A percentile compares a stretch with the other conserved stretches of the same genome.
Conservation (phyloP, 1,140 invertebrate genomes). For the Atta cephalotes region DNA sequence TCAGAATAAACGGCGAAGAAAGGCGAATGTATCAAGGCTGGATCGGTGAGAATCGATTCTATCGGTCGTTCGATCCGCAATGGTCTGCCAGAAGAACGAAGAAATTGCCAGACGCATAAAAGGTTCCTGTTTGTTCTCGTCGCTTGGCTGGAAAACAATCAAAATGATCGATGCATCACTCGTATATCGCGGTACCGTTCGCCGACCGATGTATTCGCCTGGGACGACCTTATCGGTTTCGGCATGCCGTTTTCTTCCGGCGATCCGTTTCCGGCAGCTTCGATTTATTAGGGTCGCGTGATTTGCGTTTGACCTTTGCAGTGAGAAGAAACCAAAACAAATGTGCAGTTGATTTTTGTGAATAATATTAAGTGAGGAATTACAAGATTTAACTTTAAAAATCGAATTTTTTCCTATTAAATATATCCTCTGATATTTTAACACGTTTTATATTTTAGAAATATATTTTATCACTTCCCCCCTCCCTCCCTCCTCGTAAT, state of each 20-base stretch:
- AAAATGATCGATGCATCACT: conserved; percentile 70
- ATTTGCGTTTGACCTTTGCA: conserved; percentile 22
- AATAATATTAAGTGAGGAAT: not conserved
- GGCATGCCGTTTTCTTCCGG: conserved; percentile 75
- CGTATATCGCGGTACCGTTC: conserved; percentile 73
- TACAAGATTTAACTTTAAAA: not conserved
- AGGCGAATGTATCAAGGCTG: conserved; percentile 65
- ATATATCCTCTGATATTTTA: too few relatives aligned
- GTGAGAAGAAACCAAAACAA: not conserved
- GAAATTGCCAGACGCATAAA: conserved; percentile 46
- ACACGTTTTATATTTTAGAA: not conserved
- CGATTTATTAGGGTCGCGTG: conserved; percentile 67
- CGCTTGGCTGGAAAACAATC: conserved; percentile 70
- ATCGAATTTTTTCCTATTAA: too few relatives aligned
- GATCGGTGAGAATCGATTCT: conserved; percentile 72
- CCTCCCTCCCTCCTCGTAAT: too few relatives aligned
- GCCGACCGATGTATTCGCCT: conserved; percentile 67
- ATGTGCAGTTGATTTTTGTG: not conserved
- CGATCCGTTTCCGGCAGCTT: conserved; percentile 65
- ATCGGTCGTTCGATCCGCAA: conserved; percentile 30
- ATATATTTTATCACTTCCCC: not conserved
- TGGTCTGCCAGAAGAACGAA: conserved; percentile 44
- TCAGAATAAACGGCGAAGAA: conserved; percentile 66
- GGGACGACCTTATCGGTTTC: conserved; percentile 77
- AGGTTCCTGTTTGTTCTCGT: conserved; percentile 61